These are phyloP conservation scores for Xerus rutilus DNA, from an alignment of 2,797 vertebrate species.

Conservation along the genomic window DNA sequence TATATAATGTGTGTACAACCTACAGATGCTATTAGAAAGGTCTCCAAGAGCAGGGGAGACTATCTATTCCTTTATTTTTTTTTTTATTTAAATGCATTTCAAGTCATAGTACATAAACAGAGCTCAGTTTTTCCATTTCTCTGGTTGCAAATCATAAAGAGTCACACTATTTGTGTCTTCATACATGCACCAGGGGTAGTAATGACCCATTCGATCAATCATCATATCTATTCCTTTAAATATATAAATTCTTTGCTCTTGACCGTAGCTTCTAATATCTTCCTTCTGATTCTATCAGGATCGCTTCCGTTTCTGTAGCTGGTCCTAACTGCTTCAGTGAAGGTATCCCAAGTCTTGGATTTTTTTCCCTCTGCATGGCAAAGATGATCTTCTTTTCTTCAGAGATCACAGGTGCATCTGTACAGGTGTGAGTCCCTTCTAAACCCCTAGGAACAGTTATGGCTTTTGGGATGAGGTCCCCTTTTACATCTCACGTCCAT, in stretches of 20 bases:
- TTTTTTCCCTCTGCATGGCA: background rate
- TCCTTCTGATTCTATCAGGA: slow-evolving; percentile 29
- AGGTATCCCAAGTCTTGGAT: background rate
- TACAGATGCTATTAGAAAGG: background rate
- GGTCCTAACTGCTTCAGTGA: background rate
- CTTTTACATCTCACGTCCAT: background rate
- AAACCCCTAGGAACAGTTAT: background rate
- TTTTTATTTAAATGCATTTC: too few species aligned
- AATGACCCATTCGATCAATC: too few species aligned
- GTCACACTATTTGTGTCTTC: too few species aligned
- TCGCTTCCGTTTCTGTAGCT: background rate
- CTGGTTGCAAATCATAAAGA: too few species aligned
- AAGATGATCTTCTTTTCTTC: background rate
- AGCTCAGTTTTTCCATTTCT: too few species aligned
- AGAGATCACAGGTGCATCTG: background rate
- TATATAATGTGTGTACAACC: background rate
- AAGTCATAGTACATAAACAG: too few species aligned
- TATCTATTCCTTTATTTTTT: slow-evolving; percentile 33
- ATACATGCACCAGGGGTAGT: too few species aligned
- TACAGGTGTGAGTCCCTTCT: background rate
- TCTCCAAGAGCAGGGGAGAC: slow-evolving; percentile 69
- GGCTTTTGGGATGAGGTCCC: background rate
- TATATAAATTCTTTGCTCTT: slow-evolving; percentile 46
- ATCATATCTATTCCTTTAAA: slow-evolving; percentile 41
- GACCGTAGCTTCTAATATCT: background rate